Percentiles rank a stretch among this genome's conserved stretches.
Conservation (phyloP, 2,797 vertebrate species). For the Neosilurus mollespiculum region DNA sequence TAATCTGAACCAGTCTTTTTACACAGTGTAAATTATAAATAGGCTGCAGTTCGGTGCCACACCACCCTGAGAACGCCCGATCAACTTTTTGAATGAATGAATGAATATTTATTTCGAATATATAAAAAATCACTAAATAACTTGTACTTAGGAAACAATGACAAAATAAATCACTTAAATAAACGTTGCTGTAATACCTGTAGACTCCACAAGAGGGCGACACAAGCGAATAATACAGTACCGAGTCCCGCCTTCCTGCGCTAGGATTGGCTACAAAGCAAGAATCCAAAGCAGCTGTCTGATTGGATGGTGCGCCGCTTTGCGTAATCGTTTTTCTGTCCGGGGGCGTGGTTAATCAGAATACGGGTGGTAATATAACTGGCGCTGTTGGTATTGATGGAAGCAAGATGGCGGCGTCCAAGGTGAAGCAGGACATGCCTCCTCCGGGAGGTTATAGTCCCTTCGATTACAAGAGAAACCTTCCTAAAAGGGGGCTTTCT, state of each 20-base stretch:
- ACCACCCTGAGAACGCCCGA: too few species aligned
- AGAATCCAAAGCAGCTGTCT: not conserved
- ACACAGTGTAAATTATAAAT: too few species aligned
- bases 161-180: not conserved
- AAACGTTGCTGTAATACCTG: not conserved
- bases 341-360: not conserved
- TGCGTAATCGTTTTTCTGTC: not conserved
- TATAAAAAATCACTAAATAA: too few species aligned
- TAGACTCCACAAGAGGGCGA: not conserved
- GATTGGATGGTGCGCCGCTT: not conserved
- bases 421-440: constrained; percentile 99
- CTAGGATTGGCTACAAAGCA: not conserved
- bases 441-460: constrained; percentile 87
- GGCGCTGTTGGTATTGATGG: not conserved
- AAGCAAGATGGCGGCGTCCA: constrained; percentile 83
- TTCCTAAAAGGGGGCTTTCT: constrained; percentile 86
- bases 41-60: too few species aligned
- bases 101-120: too few species aligned
- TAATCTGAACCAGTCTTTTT: too few species aligned
- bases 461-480: constrained; percentile 89
- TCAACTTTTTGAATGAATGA: too few species aligned
- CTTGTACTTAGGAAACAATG: not conserved
- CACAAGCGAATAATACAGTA: not conserved
- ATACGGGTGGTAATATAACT: constrained; percentile 1
- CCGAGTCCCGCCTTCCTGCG: not conserved